These are phyloP conservation scores for Cheumatopsyche charites DNA, from an alignment of 1,140 invertebrate genomes.

Conservation along the genomic window DNA sequence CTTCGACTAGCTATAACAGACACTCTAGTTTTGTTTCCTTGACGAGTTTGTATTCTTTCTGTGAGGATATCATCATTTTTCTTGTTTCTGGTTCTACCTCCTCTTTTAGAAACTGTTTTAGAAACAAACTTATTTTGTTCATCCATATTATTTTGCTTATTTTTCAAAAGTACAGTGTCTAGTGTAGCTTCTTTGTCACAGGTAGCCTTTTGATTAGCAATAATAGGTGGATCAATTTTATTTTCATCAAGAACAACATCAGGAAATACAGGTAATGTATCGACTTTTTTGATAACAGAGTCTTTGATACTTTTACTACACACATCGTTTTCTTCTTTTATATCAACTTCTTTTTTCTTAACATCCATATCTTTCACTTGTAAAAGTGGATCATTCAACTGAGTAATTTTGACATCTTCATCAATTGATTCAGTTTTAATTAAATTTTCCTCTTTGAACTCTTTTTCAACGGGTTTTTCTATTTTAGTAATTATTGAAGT, in stretches of 20 bases:
- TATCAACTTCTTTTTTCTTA: slow-evolving; percentile 46
- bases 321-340: slow-evolving; percentile 77
- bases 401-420: slow-evolving; percentile 48
- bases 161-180: slow-evolving; percentile 17
- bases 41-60: slow-evolving; percentile 61
- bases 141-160: slow-evolving; percentile 40
- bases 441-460: slow-evolving; percentile 9
- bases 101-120: slow-evolving; percentile 55
- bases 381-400: slow-evolving; percentile 27
- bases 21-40: slow-evolving; percentile 63
- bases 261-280: slow-evolving; percentile 57
- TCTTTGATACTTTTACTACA: slow-evolving; percentile 78
- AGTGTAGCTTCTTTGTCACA: slow-evolving; percentile 45
- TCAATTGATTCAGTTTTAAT: slow-evolving; percentile 40
- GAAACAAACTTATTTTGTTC: slow-evolving; percentile 35
- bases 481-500: slow-evolving; percentile 61
- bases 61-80: slow-evolving; percentile 58
- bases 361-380: slow-evolving; percentile 16
- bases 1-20: slow-evolving; percentile 52
- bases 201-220: not conserved
- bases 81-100: slow-evolving; percentile 63
- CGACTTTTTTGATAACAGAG: slow-evolving; percentile 79
- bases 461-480: slow-evolving; percentile 37
- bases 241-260: slow-evolving; percentile 49
- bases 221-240: slow-evolving; percentile 8